Evolutionary conservation across 2,113 vertebrate species (phyloP).

Genomic region (Zonotrichia leucophrys): DNA sequence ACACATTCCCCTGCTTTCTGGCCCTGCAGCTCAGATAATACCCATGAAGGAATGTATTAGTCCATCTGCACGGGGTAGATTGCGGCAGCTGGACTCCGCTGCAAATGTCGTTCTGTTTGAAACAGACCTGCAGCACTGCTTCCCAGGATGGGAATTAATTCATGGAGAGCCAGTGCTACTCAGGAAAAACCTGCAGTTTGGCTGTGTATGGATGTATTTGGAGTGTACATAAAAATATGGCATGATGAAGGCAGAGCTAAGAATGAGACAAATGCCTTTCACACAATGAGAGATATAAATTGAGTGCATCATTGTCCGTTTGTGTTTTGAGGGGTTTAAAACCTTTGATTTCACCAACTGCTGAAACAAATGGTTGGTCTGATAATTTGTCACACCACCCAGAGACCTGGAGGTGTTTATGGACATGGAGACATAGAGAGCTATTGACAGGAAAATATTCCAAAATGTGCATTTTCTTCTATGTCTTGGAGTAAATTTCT

Average conservation of each 20-base stretch:
- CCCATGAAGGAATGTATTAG: constrained; percentile 19
- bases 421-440: neutral
- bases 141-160: neutral
- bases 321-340: neutral
- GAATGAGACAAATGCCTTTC: neutral
- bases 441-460: neutral
- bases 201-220: neutral
- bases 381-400: neutral
- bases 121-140: neutral
- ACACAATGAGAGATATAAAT: neutral
- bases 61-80: constrained; percentile 11
- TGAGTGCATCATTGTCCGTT: neutral
- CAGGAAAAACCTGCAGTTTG: neutral
- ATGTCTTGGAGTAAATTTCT: neutral
- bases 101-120: neutral
- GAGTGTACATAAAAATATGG: neutral
- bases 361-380: neutral
- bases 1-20: neutral
- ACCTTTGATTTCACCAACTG: neutral
- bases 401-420: neutral
- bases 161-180: neutral
- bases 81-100: neutral
- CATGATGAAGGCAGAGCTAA: neutral
- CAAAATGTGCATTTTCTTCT: neutral
- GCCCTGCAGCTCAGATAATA: neutral